Conservation (phyloP, 2,797 vertebrate species). For the Xerus rutilus region DNA sequence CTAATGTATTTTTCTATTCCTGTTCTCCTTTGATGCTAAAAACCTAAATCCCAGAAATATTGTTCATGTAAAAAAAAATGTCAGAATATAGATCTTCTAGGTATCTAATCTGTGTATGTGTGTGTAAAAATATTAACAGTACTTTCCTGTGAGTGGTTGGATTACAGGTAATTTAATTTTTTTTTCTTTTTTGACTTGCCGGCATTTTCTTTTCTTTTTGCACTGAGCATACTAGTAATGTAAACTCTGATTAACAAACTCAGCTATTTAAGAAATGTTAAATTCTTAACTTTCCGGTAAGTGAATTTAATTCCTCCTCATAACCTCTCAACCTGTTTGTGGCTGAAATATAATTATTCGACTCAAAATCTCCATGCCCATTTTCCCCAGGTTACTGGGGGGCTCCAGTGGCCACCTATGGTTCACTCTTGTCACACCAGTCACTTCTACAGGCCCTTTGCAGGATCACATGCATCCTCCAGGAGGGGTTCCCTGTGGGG, state of each 20-base stretch:
- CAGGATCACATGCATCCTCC: background rate
- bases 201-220: background rate
- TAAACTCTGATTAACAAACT: constrained; percentile 3
- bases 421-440: background rate
- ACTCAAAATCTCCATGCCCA: background rate
- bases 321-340: background rate
- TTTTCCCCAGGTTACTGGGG: background rate
- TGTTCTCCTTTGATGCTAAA: constrained; percentile 60
- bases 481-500: background rate
- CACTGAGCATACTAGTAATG: background rate
- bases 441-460: background rate
- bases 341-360: background rate
- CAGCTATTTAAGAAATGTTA: background rate
- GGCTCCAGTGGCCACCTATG: background rate
- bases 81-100: constrained; percentile 30
- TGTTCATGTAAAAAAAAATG: constrained; percentile 67
- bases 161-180: constrained; percentile 27
- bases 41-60: constrained; percentile 66
- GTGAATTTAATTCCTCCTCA: background rate
- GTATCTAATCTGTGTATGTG: background rate
- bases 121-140: constrained; percentile 37
- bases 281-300: constrained; percentile 5
- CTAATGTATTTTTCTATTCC: constrained; percentile 54
- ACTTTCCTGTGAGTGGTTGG: background rate
- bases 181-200: constrained; percentile 40